Evolutionary conservation across 35 echinoderm and acorn worm genomes (phyloP).

Genomic region (Ophioderma brevispina): DNA sequence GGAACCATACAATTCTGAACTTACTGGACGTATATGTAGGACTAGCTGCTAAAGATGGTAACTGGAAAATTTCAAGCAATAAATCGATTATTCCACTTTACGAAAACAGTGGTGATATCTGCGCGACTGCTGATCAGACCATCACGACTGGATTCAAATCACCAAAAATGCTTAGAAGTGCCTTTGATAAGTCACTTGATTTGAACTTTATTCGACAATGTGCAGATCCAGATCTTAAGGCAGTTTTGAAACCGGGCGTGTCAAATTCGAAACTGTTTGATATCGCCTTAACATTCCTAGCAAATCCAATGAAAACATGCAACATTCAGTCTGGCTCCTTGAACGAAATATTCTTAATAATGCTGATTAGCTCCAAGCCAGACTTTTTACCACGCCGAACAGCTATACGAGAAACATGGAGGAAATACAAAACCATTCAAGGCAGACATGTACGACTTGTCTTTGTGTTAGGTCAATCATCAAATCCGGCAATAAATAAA

Average conservation of each 20-base stretch:
- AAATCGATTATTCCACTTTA: constrained; percentile 14
- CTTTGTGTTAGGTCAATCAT: neutral
- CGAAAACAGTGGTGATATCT: constrained; percentile 25
- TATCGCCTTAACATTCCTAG: neutral
- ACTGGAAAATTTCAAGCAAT: constrained; percentile 25
- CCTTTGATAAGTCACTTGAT: constrained; percentile 23
- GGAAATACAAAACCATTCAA: neutral
- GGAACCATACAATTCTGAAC: constrained; percentile 17
- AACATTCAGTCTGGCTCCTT: neutral
- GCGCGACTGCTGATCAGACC: neutral
- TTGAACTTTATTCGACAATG: constrained; percentile 27
- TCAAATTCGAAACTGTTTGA: constrained; percentile 20
- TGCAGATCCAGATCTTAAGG: constrained; percentile 39
- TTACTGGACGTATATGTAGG: constrained; percentile 37
- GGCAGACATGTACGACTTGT: neutral
- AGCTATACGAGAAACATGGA: constrained; percentile 16
- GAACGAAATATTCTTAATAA: neutral
- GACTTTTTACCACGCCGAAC: neutral
- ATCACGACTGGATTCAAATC: constrained; percentile 38
- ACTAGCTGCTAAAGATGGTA: constrained; percentile 27
- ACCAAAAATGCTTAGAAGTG: neutral
- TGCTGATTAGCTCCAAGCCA: constrained; percentile 15
- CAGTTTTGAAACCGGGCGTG: neutral
- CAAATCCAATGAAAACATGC: neutral
- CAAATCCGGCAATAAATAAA: neutral